Base-by-base conservation (phyloP, 2,113 vertebrate genomes). In the Zootoca vivipara region DNA sequence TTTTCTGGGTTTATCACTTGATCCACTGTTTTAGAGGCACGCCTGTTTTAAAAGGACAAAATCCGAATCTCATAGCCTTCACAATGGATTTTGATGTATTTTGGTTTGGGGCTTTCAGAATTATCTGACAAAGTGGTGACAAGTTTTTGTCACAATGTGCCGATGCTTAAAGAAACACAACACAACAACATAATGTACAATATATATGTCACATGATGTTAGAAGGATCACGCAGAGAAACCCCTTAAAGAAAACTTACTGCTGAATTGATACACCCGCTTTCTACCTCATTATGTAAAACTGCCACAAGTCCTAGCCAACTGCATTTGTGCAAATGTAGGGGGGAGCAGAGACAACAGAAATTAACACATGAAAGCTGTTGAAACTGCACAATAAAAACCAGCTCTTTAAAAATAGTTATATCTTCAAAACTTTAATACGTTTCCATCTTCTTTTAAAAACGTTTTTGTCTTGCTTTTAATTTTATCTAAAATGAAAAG, bases 11-110 rank as follows among this genome's bases (percentile, higher is more conserved):
- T 87, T 64, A 84, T 81, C 28, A 81, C 40, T 35, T 18, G 1
- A n/a, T 46, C 87, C 86, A 91, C 1, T 84, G 86, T 90, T 92
- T 94, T 83, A 58, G 90, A 90, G 73, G 89, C 70, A 85, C 83
- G 74, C 89, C 88, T n/a, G 90, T 91, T 8, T 84, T 74, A 94
- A 70, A 88, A 6, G 65, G 46, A 82, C 38, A 87, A 83, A 24
- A 64, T 81, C 84, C 13, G 1, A 4, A 28, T 56, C 89, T 2
- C 0, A 84, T 86, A 82, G 22, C 6, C 56, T 92, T 87, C 74
- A 83, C 28, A 91, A 46, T 0, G 26, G 82, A 35, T 46, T 33
- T 24, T 80, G 62, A 64, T 73, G 38, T 69, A 40, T 28, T 5
- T 82, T 65, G 33, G 69, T 77, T 86, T 3, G 72, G 30, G 74